These are phyloP conservation scores for Xestia sexstrigata DNA, from an alignment of 2,888 invertebrate species.

Conservation along the genomic window DNA sequence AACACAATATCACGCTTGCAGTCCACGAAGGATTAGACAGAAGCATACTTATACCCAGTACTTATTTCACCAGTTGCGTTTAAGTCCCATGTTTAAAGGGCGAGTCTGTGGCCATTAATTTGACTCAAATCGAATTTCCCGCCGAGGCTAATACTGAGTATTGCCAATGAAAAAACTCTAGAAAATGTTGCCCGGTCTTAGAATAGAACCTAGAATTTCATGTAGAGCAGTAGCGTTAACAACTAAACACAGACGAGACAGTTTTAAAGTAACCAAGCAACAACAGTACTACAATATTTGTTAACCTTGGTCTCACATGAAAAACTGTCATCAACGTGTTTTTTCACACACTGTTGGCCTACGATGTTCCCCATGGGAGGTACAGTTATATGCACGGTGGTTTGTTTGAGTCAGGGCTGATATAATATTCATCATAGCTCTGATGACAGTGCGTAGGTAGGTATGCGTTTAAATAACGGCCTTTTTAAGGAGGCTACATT, in stretches of 20 bases:
- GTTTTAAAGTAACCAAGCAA: background rate
- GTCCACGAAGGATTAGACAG: background rate
- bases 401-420: background rate
- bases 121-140: background rate
- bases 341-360: background rate
- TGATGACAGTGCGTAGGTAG: background rate
- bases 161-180: background rate
- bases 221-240: background rate
- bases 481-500: background rate
- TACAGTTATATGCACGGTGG: slow-evolving; percentile 14
- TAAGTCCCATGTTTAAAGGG: background rate
- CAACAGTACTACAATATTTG: background rate
- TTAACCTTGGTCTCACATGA: slow-evolving; percentile 12
- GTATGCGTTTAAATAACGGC: background rate
- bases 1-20: background rate
- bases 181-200: background rate
- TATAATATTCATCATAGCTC: slow-evolving; percentile 32
- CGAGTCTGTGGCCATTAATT: background rate
- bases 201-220: background rate
- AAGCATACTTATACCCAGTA: background rate
- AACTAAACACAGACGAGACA: background rate
- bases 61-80: background rate
- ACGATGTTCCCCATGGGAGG: slow-evolving; percentile 20
- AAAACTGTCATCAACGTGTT: slow-evolving; percentile 12
- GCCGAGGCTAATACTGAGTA: background rate